Evolutionary conservation across 2,888 invertebrate genomes (phyloP).

Genomic region (Caenorhabditis sp.): DNA sequence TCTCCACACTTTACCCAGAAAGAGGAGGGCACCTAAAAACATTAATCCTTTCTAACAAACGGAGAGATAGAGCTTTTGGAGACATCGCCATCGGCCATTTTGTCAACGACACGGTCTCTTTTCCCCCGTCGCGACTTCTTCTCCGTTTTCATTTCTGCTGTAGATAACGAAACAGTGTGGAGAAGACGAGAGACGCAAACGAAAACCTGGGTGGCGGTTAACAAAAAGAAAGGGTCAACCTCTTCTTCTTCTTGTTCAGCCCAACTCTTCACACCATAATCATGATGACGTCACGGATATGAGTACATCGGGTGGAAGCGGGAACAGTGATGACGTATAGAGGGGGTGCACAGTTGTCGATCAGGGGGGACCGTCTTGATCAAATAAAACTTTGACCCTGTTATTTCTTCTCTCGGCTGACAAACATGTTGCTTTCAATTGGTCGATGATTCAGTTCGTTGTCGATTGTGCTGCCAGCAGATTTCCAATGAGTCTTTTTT

Average conservation of each 20-base stretch:
- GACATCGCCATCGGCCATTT: constrained; percentile 43
- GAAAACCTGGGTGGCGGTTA: constrained; percentile 33
- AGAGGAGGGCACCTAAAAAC: not conserved
- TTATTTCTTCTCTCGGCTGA: constrained; percentile 3
- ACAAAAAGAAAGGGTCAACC: constrained; percentile 10
- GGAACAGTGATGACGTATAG: constrained; percentile 15
- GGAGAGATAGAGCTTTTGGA: constrained; percentile 16
- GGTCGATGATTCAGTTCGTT: constrained; percentile 16
- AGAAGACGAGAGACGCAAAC: constrained; percentile 16
- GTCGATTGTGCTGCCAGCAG: constrained; percentile 5
- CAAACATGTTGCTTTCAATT: constrained; percentile 19
- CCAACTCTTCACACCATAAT: not conserved
- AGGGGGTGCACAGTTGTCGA: constrained; percentile 32
- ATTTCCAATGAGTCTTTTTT: constrained; percentile 8
- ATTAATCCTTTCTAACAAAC: constrained; percentile 8
- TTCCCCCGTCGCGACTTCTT: constrained; percentile 39
- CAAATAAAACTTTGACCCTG: constrained; percentile 43
- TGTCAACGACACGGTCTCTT: constrained; percentile 53
- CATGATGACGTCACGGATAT: constrained; percentile 41
- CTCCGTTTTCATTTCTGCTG: constrained; percentile 24
- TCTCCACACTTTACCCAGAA: constrained; percentile 21
- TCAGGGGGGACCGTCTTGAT: constrained; percentile 18
- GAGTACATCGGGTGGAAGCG: constrained; percentile 7
- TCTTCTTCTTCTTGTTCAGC: too few relatives aligned
- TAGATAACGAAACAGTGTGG: constrained; percentile 45